These are phyloP conservation scores for Catocala sponsa DNA, from an alignment of 2,888 invertebrate species.

Conservation along the genomic window DNA sequence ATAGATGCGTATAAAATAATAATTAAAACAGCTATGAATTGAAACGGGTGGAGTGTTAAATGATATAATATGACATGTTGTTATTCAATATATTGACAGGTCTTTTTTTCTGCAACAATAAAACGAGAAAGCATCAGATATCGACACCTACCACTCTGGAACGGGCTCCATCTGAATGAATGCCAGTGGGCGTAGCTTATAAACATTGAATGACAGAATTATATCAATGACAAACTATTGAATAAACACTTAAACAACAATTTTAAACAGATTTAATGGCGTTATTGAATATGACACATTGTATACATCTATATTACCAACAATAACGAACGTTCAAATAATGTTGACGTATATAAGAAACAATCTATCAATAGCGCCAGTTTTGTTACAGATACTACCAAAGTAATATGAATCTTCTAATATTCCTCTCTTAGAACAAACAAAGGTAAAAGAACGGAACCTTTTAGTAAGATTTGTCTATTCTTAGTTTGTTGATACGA, in stretches of 20 bases:
- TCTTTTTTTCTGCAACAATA: conserved; percentile 38
- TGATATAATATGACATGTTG: conserved; percentile 33
- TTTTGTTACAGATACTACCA: conserved; percentile 5
- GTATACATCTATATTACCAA: conserved; percentile 31
- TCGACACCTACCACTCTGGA: conserved; percentile 58
- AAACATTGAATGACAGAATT: conserved; percentile 60
- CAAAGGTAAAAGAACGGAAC: neutral
- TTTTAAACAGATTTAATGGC: conserved; percentile 48
- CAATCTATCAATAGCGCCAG: conserved; percentile 20
- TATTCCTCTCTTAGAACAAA: neutral
- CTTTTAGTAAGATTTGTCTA: neutral
- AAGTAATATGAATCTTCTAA: neutral
- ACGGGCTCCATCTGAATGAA: conserved; percentile 57
- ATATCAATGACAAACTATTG: conserved; percentile 51
- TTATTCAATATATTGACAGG: conserved; percentile 37
- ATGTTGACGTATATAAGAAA: conserved; percentile 20
- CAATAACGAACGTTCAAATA: conserved; percentile 30
- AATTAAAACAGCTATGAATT: conserved; percentile 34
- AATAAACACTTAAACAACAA: conserved; percentile 46
- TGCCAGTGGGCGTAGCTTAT: conserved; percentile 61
- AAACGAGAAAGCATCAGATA: conserved; percentile 50
- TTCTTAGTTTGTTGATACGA: neutral
- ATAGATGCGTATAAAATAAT: conserved; percentile 42
- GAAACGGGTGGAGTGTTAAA: conserved; percentile 23
- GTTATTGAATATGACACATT: conserved; percentile 46